Base-by-base conservation (phyloP, 2,888 invertebrate genomes). In the Oeneis ivallda region DNA sequence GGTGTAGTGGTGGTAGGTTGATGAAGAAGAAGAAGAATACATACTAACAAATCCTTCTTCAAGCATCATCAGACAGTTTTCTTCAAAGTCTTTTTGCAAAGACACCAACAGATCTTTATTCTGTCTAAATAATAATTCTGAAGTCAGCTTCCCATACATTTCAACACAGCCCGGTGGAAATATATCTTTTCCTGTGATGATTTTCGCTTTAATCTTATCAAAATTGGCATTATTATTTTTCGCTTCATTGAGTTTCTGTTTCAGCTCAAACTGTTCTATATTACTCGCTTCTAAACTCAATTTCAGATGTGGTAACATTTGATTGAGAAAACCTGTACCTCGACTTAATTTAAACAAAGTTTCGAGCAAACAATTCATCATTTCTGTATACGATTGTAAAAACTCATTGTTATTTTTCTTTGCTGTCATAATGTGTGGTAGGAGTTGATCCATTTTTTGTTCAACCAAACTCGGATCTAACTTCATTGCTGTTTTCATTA, bases 91-190 rank as follows among this genome's bases (percentile, higher is more conserved):
- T 52, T 85, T 87, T 63, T 86, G 87, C 15, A 92, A 70, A 4
- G 77, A 78, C 37, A 83, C 71, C 17, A 92, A 74, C 13, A 92
- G 72, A 26, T 91, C 90, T 47, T 84, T 86, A 72, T 86, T 91
- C 68, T 92, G 92, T 64, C 92, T 83, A 45, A 90, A 92, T 88
- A 92, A 86, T 37, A 92, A 72, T 66, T 92, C 91, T 0, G 86
- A 85, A 5, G 88, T 88, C 62, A 87, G 72, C 66, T 80, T 87
- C 2, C 92, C 92, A 78, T 85, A 92, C 15, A 77, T 71, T 60
- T 84, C 78, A 0, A 88, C 74, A 79, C 89, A 86, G 65, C 84
- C 79, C 49, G 75, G 47, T 1, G 92, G 90, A 66, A 92, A 83
- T 11, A 92, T 65, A 72, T 92, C 91, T 65, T 71, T 70, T 1